Evolutionary conservation across 2,797 vertebrate genomes (phyloP), one percentile per base, ranked within the genome.

Genomic region (Anguilla obscura): DNA sequence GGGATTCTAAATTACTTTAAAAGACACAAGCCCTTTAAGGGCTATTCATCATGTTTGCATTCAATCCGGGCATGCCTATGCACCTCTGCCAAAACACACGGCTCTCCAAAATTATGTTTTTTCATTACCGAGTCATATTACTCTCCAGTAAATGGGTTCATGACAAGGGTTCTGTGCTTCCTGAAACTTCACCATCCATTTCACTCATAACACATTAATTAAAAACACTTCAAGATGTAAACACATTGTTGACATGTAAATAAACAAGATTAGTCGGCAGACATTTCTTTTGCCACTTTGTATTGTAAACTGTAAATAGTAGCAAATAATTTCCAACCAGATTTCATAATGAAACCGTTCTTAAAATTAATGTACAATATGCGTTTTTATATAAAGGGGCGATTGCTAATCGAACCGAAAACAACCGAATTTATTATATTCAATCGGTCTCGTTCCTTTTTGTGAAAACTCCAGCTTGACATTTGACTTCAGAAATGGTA

Each of bases 401-500:
- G 14, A 33, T 36, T 74, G n/a, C 21, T 83, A 71, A 69, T 36
- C 56, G 54, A 69, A 84, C 84, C 63, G 36, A 40, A 40, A 40
- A 36, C 60, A 74, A 27, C 36, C 85, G 33, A 52, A 66, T 33
- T 24, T 45, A 84, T 63, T 21, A 74, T 4, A 84, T 71, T 85
- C 48, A 87, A 45, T 58, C 85, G 63, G 60, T 63, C 40, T 74
- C 60, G 14, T 14, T 36, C 40, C 18, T 54, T 58, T 87, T 82
- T 48, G 36, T 48, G n/a, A 40, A 63, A 84, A 66, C 27, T 84
- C 40, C 82, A 84, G 24, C 48, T 54, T 14, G 54, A 63, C 36
- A 84, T 24, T 66, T 83, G 71, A 30, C 63, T 27, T 66, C 58
- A 85, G 83, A 84, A 21, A 52, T 48, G 69, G 60, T 45, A 74